phyloP scores from a whole-genome alignment of 2,113 vertebrate species.

The Oriolus oriolus region DNA sequence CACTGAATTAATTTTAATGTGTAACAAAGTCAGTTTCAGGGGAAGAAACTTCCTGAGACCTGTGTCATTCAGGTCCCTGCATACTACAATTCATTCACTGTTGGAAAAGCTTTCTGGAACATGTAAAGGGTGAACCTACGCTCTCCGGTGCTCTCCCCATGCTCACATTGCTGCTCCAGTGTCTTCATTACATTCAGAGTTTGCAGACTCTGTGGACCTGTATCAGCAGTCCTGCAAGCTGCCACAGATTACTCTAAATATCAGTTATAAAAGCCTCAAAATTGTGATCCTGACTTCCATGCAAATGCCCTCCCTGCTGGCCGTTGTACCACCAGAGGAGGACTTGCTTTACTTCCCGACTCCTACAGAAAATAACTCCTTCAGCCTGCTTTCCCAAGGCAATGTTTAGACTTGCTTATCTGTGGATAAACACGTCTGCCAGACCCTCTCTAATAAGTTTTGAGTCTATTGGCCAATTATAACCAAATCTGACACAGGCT shows the following conservation, averaged over 20 bases:
- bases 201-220: background rate
- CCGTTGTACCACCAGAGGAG: background rate
- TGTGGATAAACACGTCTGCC: background rate
- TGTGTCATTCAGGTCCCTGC: background rate
- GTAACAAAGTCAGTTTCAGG: background rate
- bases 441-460: background rate
- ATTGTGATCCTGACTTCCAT: background rate
- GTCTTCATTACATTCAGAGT: background rate
- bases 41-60: background rate
- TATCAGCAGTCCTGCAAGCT: background rate
- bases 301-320: background rate
- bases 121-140: rapidly evolving
- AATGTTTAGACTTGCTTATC: conserved; percentile 39
- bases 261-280: background rate
- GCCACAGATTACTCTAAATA: background rate
- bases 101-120: background rate
- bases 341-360: background rate
- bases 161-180: background rate
- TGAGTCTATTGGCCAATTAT: conserved; percentile 16
- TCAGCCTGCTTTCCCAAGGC: background rate
- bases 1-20: background rate
- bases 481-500: background rate
- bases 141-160: background rate
- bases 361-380: background rate
- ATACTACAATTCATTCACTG: background rate